These are phyloP conservation scores for Stichodactyla helianthus DNA, from an alignment of 64 coral and sea anemone genomes.

Conservation along the genomic window DNA sequence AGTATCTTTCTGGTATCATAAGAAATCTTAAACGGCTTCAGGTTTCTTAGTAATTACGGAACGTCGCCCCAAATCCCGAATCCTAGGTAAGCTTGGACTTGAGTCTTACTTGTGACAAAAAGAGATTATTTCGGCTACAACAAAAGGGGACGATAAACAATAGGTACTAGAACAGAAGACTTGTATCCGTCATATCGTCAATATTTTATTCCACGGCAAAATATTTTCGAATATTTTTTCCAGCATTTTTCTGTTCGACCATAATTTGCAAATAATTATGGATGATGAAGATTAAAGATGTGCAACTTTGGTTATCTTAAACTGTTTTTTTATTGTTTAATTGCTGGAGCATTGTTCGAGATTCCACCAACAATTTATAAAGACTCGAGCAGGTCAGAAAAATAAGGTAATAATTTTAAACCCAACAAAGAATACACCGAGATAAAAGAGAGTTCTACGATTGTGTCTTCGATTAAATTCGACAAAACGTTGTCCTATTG, in stretches of 20 bases:
- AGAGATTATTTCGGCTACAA: neutral
- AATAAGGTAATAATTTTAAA: neutral
- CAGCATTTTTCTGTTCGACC: neutral
- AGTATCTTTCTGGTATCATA: neutral
- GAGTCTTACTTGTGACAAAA: neutral
- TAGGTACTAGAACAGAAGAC: neutral
- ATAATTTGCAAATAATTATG: neutral
- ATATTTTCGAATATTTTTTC: neutral
- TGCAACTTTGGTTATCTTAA: neutral
- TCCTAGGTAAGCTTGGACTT: neutral
- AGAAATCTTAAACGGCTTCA: neutral
- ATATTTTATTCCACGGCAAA: neutral
- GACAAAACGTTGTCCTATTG: neutral
- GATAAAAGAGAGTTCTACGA: neutral
- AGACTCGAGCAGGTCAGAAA: neutral
- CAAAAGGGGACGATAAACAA: neutral
- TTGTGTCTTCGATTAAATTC: neutral
- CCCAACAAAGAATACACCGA: neutral
- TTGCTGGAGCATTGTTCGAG: neutral
- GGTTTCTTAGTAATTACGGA: neutral
- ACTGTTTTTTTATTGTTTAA: constrained; percentile 9
- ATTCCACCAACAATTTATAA: neutral
- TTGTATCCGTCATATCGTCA: neutral
- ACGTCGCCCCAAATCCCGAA: neutral
- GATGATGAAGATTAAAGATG: neutral